A percentile compares a stretch with the other conserved stretches of the same genome.
Evolutionary conservation across 2,113 vertebrate species (phyloP).

Genomic region (Oryzias curvinotus): DNA sequence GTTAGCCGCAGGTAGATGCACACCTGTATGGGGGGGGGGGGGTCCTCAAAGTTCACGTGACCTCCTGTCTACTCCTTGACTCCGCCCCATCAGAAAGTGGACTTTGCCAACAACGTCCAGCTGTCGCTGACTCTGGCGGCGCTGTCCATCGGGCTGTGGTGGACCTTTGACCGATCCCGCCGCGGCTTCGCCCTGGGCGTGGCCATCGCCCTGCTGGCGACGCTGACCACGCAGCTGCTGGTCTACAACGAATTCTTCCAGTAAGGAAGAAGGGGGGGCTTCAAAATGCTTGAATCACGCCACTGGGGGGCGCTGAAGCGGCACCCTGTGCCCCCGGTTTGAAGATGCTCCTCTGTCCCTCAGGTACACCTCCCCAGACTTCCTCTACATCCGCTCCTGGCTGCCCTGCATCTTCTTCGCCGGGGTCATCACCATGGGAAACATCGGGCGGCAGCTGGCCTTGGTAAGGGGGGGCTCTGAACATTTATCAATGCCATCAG

Average conservation of each 20-base stretch:
- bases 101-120: constrained; percentile 97
- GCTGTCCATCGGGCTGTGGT: constrained; percentile 95
- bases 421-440: constrained; percentile 96
- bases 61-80: constrained; percentile 76
- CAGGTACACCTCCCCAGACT: constrained; percentile 94
- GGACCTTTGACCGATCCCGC: constrained; percentile 94
- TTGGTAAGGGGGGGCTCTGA: constrained; percentile 79
- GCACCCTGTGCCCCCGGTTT: too few relatives aligned
- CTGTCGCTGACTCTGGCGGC: constrained; percentile 93
- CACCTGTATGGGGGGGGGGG: not conserved
- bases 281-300: too few relatives aligned
- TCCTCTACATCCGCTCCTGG: constrained; percentile 96
- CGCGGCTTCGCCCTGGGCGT: constrained; percentile 92
- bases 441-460: constrained; percentile 93
- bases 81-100: constrained; percentile 85
- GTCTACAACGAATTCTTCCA: constrained; percentile 96
- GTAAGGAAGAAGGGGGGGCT: constrained; percentile 72
- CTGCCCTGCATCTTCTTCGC: constrained; percentile 97
- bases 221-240: constrained; percentile 88
- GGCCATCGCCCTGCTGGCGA: constrained; percentile 89
- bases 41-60: too few relatives aligned
- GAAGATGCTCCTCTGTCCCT: constrained; percentile 7
- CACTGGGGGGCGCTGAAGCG: too few relatives aligned
- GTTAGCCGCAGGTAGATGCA: not conserved
- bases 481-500: too few relatives aligned